Base-by-base conservation (phyloP, 2,888 invertebrate species). In the Branchinecta sandiegonensis region DNA sequence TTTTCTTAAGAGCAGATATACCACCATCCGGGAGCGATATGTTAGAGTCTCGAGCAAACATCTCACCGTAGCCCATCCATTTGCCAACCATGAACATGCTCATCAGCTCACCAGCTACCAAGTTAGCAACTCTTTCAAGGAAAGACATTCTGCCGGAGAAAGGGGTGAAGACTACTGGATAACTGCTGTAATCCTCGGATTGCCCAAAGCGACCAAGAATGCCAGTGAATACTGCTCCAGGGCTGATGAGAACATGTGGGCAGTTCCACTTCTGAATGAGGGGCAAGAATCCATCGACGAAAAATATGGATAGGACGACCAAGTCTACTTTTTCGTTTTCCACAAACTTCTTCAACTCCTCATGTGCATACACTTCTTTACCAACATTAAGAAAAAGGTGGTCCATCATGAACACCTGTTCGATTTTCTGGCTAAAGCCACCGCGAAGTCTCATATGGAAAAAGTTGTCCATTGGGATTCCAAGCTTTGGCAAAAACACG, bases 1-100 rank as follows among this genome's bases (percentile, higher is more conserved):
- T 79, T 56, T 56, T 56, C 23, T 23, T 8, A n/a, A 56, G n/a
- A 9, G n/a, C 3, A 9, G n/a, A n/a, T 17, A 56, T 17, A 56
- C 14, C 9, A 23, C 23, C 12, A 23, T 10, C 8, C 9, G n/a
- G 14, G n/a, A 56, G 63, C 23, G 14, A n/a, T 2, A 56, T 56
- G n/a, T 23, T 56, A 17, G n/a, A n/a, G 10, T 11, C 63, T 9
- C 23, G 9, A 37, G 37, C 37, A 4, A 37, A 37, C 23, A n/a
- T n/a, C 23, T 56, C 10, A 56, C 63, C 63, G 23, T 23, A 17
- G 23, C 14, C 23, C 2, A 9, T 8, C n/a, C n/a, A 56, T 10
- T 17, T n/a, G 23, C 23, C 14, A 1, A 17, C 63, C 63, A 56
- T 56, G 14, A 56, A 17, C 23, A 17, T 56, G 14, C 63, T 23